These are phyloP conservation scores for Philhelius pedissequus DNA, from an alignment of 2,888 invertebrate genomes.

Conservation along the genomic window DNA sequence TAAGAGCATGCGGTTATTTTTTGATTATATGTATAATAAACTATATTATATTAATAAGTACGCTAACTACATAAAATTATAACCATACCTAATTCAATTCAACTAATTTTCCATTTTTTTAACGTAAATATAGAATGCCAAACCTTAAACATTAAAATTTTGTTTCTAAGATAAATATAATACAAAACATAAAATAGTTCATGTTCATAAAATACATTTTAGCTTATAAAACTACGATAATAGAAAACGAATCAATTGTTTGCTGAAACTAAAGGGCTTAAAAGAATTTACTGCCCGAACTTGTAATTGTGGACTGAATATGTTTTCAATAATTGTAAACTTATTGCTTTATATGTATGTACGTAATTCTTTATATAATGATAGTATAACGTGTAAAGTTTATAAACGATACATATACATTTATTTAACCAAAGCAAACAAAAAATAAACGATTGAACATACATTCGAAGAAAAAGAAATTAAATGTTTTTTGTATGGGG, in stretches of 20 bases:
- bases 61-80: not conserved
- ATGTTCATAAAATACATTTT: not conserved
- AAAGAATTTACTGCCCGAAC: not conserved
- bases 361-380: conserved; percentile 19
- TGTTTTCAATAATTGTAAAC: conserved; percentile 24
- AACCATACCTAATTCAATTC: not conserved
- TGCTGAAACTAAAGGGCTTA: conserved; percentile 40
- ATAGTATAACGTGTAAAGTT: not conserved
- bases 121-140: conserved; percentile 11
- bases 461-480: conserved; percentile 5
- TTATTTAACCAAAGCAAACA: not conserved
- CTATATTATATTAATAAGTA: not conserved
- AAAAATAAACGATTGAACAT: not conserved
- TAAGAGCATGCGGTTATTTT: not conserved
- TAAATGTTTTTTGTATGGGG: conserved; percentile 32
- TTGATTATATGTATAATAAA: not conserved
- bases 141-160: not conserved
- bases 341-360: conserved; percentile 40
- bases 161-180: not conserved
- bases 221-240: not conserved
- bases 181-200: not conserved
- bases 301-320: conserved; percentile 43
- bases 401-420: not conserved
- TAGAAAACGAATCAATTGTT: conserved; percentile 34
- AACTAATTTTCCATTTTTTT: not conserved